phyloP scores from a whole-genome alignment of 2,797 vertebrate genomes.

The Sebastes minor region DNA sequence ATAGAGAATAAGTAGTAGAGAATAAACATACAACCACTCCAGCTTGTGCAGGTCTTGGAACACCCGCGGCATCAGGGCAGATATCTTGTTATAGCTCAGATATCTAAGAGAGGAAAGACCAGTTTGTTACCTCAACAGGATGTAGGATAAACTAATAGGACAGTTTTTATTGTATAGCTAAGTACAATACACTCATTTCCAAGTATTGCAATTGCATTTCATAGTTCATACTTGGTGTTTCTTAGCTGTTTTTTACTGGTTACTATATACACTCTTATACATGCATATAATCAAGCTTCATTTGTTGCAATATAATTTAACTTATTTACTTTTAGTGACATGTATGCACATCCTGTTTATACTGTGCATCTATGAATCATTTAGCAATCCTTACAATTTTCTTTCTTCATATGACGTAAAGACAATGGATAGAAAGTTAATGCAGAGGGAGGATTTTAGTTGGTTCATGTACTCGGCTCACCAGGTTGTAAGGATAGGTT shows the following conservation, averaged over 20 bases:
- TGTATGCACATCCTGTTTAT: neutral
- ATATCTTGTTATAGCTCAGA: constrained; percentile 92
- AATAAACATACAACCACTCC: constrained; percentile 91
- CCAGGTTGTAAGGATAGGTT: neutral
- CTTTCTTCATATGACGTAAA: neutral
- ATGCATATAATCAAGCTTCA: neutral
- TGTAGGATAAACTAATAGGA: neutral
- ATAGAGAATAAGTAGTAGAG: neutral
- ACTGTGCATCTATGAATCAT: neutral
- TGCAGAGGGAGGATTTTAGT: neutral
- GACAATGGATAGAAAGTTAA: no score
- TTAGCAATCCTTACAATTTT: neutral
- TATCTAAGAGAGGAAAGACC: constrained; percentile 79
- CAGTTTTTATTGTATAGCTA: neutral
- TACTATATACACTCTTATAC: neutral
- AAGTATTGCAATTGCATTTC: neutral
- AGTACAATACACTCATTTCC: neutral
- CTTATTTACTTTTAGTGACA: neutral
- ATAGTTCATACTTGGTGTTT: neutral
- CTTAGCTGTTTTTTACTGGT: neutral
- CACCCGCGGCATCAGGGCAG: constrained; percentile 86
- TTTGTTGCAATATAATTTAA: neutral
- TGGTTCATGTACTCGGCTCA: neutral
- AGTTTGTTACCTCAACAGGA: neutral
- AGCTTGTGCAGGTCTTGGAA: constrained; percentile 93